Conservation (phyloP, 2,797 vertebrate species). For the Neosalanx taihuensis region DNA sequence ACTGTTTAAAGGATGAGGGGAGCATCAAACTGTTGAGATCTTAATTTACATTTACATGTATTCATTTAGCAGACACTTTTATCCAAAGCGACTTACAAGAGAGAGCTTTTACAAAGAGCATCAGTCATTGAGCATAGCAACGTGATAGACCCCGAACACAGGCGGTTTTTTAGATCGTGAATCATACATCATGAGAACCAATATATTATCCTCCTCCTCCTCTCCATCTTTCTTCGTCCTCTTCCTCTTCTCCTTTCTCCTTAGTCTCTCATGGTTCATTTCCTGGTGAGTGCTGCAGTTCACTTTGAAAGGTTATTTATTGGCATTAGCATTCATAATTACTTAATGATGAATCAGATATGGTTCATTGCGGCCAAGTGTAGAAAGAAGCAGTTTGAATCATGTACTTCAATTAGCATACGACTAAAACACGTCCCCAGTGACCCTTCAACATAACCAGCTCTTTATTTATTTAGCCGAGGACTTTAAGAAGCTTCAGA, state of each 20-base stretch:
- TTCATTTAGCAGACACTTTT: conserved; percentile 26
- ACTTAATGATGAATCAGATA: conserved; percentile 98
- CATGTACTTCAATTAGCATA: conserved; percentile 90
- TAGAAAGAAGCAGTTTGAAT: conserved; percentile 87
- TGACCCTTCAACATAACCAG: conserved; percentile 79
- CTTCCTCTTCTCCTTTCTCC: conserved; percentile 5
- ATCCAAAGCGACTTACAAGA: too few relatives aligned
- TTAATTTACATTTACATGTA: conserved; percentile 23
- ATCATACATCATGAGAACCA: too few relatives aligned
- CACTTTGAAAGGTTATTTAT: conserved; percentile 90
- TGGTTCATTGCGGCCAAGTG: conserved; percentile 90
- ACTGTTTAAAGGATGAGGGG: too few relatives aligned
- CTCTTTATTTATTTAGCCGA: conserved; percentile 87
- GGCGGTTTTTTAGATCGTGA: too few relatives aligned
- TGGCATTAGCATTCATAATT: conserved; percentile 98
- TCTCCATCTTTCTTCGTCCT: conserved; percentile 20
- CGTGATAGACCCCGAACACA: too few relatives aligned
- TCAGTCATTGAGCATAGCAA: too few relatives aligned
- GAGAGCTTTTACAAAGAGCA: too few relatives aligned
- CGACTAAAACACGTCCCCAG: conserved; percentile 83
- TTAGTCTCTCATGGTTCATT: conserved; percentile 74
- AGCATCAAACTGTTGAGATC: too few relatives aligned
- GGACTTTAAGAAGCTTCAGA: conserved; percentile 61
- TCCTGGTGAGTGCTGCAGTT: conserved; percentile 57
- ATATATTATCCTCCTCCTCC: conserved; percentile 32